Conservation (phyloP, 2,113 vertebrate species). For the Chaetodon auriga region DNA sequence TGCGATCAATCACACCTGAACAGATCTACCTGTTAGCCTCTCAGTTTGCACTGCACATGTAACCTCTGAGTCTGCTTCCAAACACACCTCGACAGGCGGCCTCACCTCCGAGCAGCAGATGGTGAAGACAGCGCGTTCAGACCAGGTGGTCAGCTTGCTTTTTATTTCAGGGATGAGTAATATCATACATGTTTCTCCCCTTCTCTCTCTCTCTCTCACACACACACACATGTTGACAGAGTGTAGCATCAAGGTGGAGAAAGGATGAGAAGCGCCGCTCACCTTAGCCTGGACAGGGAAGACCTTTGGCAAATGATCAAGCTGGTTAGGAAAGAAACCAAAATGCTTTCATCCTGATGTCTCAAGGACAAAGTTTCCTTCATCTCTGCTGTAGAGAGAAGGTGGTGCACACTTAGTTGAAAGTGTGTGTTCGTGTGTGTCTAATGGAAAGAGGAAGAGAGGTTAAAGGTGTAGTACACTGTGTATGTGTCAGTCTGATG, state of each 20-base stretch:
- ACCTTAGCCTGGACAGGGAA: too few relatives aligned
- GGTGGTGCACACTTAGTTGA: neutral
- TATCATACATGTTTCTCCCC: neutral
- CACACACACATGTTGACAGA: neutral
- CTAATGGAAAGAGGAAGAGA: neutral
- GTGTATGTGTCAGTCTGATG: neutral
- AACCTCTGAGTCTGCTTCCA: neutral
- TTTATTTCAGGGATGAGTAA: neutral
- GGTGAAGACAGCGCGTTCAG: conserved; percentile 2
- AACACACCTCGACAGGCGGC: neutral
- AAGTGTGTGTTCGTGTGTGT: conserved; percentile 1
- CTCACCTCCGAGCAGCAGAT: conserved; percentile 21
- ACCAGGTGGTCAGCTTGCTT: neutral
- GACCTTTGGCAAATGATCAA: too few relatives aligned
- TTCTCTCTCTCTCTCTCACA: neutral
- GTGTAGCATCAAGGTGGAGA: neutral
- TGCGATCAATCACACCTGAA: neutral
- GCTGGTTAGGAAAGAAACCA: too few relatives aligned
- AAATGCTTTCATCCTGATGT: neutral
- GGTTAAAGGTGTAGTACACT: neutral
- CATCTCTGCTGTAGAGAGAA: neutral
- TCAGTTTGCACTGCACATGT: too few relatives aligned
- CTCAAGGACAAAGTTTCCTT: neutral
- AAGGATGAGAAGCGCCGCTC: too few relatives aligned
- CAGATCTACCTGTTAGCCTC: neutral